Percentiles rank a stretch among this genome's conserved stretches.
Conservation (phyloP, 2,888 invertebrate genomes). For the Euproctis similis region DNA sequence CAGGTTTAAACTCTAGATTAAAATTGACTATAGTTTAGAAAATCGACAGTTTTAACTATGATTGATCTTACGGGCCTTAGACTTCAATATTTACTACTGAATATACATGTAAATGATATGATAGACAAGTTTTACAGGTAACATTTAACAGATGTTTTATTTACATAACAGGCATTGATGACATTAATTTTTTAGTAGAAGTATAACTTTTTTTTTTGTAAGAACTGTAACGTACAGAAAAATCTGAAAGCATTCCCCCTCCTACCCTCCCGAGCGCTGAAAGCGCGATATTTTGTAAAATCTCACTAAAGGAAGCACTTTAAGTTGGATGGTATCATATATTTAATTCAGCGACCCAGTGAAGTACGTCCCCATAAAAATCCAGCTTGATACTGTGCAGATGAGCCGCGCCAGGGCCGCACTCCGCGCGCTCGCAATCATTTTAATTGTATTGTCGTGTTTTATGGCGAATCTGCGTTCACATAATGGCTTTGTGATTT, state of each 20-base stretch:
- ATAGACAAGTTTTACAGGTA: no score
- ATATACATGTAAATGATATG: no score
- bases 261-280: no score
- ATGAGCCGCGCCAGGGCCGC: constrained; percentile 42
- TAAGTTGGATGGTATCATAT: constrained; percentile 64
- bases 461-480: constrained; percentile 72
- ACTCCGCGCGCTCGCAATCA: constrained; percentile 61
- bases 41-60: no score
- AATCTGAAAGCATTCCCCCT: constrained; percentile 9
- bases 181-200: no score
- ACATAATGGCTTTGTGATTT: constrained; percentile 50
- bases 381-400: constrained; percentile 71
- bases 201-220: no score
- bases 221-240: constrained; percentile 7
- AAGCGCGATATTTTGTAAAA: constrained; percentile 61
- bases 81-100: no score
- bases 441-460: constrained; percentile 68
- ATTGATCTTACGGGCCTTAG: no score
- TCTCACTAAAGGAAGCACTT: constrained; percentile 67
- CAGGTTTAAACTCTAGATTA: no score
- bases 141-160: no score
- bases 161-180: no score
- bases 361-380: constrained; percentile 73
- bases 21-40: no score
- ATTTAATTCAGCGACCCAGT: constrained; percentile 67